These are phyloP conservation scores for Epizoanthus scotinus DNA, from an alignment of 92 coral and sea anemone genomes.

Conservation along the genomic window DNA sequence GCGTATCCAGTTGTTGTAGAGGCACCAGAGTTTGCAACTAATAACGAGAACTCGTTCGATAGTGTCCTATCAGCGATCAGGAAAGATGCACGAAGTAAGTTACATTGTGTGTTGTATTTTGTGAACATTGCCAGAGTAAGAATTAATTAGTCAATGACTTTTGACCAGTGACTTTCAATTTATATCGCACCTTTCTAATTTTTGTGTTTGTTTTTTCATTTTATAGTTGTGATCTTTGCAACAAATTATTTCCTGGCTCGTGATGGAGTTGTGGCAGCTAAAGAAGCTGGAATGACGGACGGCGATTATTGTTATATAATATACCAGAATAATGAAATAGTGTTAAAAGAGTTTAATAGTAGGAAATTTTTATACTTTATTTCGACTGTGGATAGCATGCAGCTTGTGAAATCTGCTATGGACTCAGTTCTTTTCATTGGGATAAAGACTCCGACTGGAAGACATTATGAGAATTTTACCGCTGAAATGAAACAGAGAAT, in stretches of 20 bases:
- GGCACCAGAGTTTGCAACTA: conserved; percentile 5
- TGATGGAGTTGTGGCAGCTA: conserved; percentile 61
- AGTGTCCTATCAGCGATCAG: conserved; percentile 5
- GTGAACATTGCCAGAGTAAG: no score
- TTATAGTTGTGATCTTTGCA: conserved; percentile 74
- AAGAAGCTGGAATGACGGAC: conserved; percentile 60
- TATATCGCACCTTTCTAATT: not conserved
- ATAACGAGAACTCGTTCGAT: not conserved
- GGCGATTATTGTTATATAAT: conserved; percentile 74
- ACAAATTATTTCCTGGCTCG: conserved; percentile 33
- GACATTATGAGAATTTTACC: conserved; percentile 37
- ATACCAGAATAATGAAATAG: conserved; percentile 53
- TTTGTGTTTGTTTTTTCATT: not conserved
- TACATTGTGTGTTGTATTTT: no score
- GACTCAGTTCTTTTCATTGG: conserved; percentile 59
- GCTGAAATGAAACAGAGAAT: conserved; percentile 44
- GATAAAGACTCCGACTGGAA: conserved; percentile 57
- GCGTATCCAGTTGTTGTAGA: conserved; percentile 16
- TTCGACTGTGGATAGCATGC: not conserved
- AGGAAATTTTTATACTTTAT: conserved; percentile 51
- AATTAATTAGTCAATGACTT: no score
- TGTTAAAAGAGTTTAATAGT: not conserved
- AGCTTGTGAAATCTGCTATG: conserved; percentile 39
- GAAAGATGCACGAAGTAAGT: conserved; percentile 36
- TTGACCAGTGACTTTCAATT: no score